A percentile compares a stretch with the other conserved stretches of the same genome.
phyloP scores from a whole-genome alignment of 1,140 invertebrate species.

The Macrotrachela quadricornifera region DNA sequence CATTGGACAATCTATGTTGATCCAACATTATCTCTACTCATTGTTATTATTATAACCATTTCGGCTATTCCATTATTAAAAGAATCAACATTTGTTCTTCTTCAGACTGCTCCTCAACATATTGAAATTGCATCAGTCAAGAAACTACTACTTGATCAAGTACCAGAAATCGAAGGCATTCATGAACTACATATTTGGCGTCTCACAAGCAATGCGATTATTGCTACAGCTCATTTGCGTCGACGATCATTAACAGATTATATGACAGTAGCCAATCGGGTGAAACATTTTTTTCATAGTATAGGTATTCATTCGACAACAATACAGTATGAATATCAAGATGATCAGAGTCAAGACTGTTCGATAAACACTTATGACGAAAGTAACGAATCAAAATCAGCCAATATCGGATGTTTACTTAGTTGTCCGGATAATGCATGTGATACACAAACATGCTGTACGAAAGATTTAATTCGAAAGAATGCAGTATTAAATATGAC shows the following conservation, averaged over 20 bases:
- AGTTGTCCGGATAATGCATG: too few species aligned
- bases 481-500: too few species aligned
- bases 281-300: conserved; percentile 35
- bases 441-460: too few species aligned
- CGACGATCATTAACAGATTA: conserved; percentile 33
- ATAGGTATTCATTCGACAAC: conserved; percentile 38
- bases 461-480: too few species aligned
- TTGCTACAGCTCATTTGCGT: conserved; percentile 36
- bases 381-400: too few species aligned
- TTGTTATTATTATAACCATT: conserved; percentile 35
- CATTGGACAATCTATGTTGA: conserved; percentile 57
- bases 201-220: conserved; percentile 34
- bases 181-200: conserved; percentile 43
- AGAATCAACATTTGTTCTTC: conserved; percentile 35
- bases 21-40: conserved; percentile 48
- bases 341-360: too few species aligned
- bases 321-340: conserved; percentile 36
- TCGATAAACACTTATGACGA: too few species aligned
- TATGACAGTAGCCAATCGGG: conserved; percentile 30
- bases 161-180: conserved; percentile 35
- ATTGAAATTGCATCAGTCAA: conserved; percentile 32
- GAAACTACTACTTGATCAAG: conserved; percentile 24
- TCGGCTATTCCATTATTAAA: conserved; percentile 35
- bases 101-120: conserved; percentile 37
- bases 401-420: too few species aligned